A percentile compares a stretch with the other conserved stretches of the same genome.
These are phyloP conservation scores for Polyodon spathula DNA, from an alignment of 2,113 vertebrate genomes.

Conservation along the genomic window DNA sequence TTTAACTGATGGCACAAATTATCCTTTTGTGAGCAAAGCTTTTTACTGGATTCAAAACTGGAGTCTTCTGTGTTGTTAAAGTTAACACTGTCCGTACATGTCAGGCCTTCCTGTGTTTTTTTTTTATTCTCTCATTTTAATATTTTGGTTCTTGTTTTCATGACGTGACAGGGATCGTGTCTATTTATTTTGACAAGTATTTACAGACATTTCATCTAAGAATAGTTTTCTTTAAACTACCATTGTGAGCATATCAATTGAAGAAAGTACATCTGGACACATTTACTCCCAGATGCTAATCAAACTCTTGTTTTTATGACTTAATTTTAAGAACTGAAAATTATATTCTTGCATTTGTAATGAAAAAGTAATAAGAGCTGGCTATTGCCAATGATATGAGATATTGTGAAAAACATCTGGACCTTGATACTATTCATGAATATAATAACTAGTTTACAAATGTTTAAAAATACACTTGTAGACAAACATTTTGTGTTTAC, in stretches of 20 bases:
- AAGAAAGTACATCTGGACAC: not conserved
- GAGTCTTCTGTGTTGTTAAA: constrained; percentile 10
- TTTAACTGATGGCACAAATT: constrained; percentile 12
- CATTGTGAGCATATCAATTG: not conserved
- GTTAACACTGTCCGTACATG: constrained; percentile 7
- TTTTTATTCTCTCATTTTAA: too few species aligned
- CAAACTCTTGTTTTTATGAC: not conserved
- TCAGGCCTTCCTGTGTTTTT: not conserved
- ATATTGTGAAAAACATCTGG: too few species aligned
- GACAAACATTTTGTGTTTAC: too few species aligned
- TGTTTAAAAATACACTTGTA: too few species aligned
- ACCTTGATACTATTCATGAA: too few species aligned
- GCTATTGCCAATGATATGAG: too few species aligned
- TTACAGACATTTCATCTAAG: not conserved
- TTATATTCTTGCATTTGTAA: too few species aligned
- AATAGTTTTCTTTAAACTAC: not conserved
- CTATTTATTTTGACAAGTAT: not conserved
- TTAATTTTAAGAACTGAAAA: too few species aligned
- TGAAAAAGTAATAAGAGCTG: too few species aligned
- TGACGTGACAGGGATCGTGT: not conserved
- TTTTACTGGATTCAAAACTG: constrained; percentile 8
- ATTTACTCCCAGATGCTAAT: not conserved
- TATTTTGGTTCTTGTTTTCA: not conserved
- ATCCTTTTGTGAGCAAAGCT: constrained; percentile 6
- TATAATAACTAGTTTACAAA: too few species aligned